Evolutionary conservation across 2,888 invertebrate genomes (phyloP).

Genomic region (Ctena decussata): DNA sequence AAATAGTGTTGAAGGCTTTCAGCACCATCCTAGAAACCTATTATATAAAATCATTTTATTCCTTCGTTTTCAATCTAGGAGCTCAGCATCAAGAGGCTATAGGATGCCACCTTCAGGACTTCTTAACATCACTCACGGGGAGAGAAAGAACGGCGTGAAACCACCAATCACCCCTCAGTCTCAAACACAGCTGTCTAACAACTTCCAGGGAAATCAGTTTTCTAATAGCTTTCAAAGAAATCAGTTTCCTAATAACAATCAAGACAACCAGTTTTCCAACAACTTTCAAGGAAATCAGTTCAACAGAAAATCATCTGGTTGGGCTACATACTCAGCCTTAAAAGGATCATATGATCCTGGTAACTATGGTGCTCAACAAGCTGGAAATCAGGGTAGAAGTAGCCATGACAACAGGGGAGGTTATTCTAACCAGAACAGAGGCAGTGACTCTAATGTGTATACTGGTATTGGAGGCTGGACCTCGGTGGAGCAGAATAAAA

Average conservation of each 20-base stretch:
- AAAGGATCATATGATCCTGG: not conserved
- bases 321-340: not conserved
- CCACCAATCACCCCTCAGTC: not conserved
- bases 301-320: not conserved
- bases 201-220: conserved; percentile 1
- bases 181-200: not conserved
- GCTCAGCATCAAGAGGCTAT: conserved; percentile 87
- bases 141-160: conserved; percentile 82
- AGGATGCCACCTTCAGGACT: conserved; percentile 88
- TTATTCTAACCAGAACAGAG: conserved; percentile 8
- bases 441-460: not conserved
- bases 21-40: too few species aligned
- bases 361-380: not conserved
- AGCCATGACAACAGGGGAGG: conserved; percentile 54
- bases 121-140: conserved; percentile 90
- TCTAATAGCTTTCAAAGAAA: not conserved
- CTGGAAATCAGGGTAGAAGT: conserved; percentile 19
- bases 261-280: not conserved
- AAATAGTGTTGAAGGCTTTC: too few species aligned
- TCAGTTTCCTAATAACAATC: not conserved
- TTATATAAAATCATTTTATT: not conserved
- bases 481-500: not conserved
- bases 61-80: conserved; percentile 70
- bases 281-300: not conserved
- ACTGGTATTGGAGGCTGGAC: conserved; percentile 13